Percentiles rank a stretch among this genome's conserved stretches.
Evolutionary conservation across 2,888 invertebrate species (phyloP).

Genomic region (Tillus elongatus): DNA sequence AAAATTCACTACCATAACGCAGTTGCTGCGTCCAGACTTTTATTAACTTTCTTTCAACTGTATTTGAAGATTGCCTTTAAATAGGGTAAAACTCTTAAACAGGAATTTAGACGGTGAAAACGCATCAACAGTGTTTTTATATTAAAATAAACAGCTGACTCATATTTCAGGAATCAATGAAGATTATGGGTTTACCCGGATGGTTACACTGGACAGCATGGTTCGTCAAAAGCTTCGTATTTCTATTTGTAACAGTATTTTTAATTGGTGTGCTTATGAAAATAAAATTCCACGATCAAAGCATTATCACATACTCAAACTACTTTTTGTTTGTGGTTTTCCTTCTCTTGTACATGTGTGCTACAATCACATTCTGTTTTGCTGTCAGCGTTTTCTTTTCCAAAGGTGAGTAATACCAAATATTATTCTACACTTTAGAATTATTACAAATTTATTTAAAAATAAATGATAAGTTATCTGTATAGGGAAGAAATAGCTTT

Average conservation of each 20-base stretch:
- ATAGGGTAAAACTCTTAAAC: no score
- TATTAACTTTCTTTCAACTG: no score
- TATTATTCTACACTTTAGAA: no score
- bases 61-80: no score
- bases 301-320: constrained; percentile 62
- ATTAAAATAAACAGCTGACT: no score
- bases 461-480: no score
- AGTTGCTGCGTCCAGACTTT: no score
- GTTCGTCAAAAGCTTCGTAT: constrained; percentile 67
- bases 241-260: constrained; percentile 51
- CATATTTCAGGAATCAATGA: constrained; percentile 71
- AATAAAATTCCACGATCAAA: constrained; percentile 40
- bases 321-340: constrained; percentile 61
- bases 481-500: no score
- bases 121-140: no score
- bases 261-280: constrained; percentile 49
- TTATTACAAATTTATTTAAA: no score
- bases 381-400: constrained; percentile 72
- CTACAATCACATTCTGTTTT: constrained; percentile 69
- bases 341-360: constrained; percentile 58
- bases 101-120: no score
- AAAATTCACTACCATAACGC: no score
- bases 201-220: constrained; percentile 83
- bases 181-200: constrained; percentile 78
- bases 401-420: constrained; percentile 57